A percentile compares a stretch with the other conserved stretches of the same genome.
These are phyloP conservation scores for Paramisgurnus dabryanus DNA, from an alignment of 2,113 vertebrate genomes.

Conservation along the genomic window DNA sequence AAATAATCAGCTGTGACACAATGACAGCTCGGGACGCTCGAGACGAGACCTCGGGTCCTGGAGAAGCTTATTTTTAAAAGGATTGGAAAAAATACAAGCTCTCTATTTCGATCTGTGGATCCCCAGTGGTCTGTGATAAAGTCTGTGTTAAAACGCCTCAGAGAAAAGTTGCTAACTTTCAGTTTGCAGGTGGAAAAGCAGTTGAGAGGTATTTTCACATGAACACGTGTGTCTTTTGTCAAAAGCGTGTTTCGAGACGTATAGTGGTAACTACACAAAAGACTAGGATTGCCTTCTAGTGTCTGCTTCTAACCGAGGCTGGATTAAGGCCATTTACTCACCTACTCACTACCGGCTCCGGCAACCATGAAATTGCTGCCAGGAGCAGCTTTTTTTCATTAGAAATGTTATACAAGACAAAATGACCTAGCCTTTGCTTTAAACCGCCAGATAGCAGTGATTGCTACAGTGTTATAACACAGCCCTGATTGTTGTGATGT, in stretches of 20 bases:
- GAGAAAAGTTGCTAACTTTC: neutral
- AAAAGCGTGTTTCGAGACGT: slow-evolving; percentile 54
- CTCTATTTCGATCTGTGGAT: neutral
- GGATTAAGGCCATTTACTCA: slow-evolving; percentile 72
- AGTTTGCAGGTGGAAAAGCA: slow-evolving; percentile 39
- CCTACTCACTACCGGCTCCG: slow-evolving; percentile 63
- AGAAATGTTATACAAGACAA: slow-evolving; percentile 55
- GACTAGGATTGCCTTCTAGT: slow-evolving; percentile 58
- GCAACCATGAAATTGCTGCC: slow-evolving; percentile 76
- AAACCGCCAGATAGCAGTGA: slow-evolving; percentile 46
- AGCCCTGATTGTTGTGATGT: slow-evolving; percentile 63
- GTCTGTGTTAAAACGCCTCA: slow-evolving; percentile 6
- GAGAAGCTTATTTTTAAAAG: slow-evolving; percentile 57
- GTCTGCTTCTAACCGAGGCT: slow-evolving; percentile 65
- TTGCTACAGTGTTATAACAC: no score
- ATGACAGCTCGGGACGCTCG: slow-evolving; percentile 73
- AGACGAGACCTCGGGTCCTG: slow-evolving; percentile 61
- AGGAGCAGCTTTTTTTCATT: slow-evolving; percentile 61
- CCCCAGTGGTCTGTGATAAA: neutral
- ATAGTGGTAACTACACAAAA: slow-evolving; percentile 67
- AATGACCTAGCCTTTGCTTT: slow-evolving; percentile 64
- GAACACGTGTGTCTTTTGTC: slow-evolving; percentile 38
- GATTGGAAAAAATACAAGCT: slow-evolving; percentile 46
- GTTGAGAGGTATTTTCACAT: slow-evolving; percentile 18
- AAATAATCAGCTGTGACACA: slow-evolving; percentile 73